Percentiles rank a stretch among this genome's conserved stretches.
Evolutionary conservation across 1,140 invertebrate genomes (phyloP).

Genomic region (Rhopalosiphum padi): DNA sequence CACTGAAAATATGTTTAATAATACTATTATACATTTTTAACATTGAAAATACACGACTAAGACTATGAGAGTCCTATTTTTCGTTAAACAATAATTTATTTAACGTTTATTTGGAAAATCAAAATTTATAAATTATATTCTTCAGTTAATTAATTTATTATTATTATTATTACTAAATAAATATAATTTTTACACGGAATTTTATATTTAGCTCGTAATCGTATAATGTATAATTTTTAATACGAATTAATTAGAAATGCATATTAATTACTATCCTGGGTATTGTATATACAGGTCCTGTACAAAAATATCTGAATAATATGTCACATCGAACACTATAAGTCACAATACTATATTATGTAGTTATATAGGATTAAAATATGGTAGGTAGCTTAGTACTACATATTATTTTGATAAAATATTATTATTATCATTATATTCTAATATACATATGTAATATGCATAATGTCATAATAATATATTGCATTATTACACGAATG

Average conservation of each 20-base stretch:
- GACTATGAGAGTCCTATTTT: not conserved
- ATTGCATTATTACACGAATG: not conserved
- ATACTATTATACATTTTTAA: not conserved
- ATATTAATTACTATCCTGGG: not conserved
- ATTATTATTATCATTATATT: not conserved
- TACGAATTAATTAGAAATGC: not conserved
- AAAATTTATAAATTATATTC: not conserved
- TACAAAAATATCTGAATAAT: not conserved
- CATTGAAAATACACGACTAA: not conserved
- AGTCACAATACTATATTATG: not conserved
- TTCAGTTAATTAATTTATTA: not conserved
- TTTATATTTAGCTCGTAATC: not conserved
- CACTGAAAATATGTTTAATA: not conserved
- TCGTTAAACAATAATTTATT: not conserved
- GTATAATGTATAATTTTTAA: not conserved
- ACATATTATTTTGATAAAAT: not conserved
- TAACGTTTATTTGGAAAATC: not conserved
- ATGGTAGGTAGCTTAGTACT: not conserved
- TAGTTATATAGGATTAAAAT: not conserved
- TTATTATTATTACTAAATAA: not conserved
- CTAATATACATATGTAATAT: not conserved
- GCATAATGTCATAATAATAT: conserved; percentile 9
- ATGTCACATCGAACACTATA: not conserved
- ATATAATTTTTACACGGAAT: not conserved
- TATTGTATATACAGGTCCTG: not conserved